These are phyloP conservation scores for Cervus canadensis DNA, from an alignment of 2,113 vertebrate genomes.

Conservation along the genomic window DNA sequence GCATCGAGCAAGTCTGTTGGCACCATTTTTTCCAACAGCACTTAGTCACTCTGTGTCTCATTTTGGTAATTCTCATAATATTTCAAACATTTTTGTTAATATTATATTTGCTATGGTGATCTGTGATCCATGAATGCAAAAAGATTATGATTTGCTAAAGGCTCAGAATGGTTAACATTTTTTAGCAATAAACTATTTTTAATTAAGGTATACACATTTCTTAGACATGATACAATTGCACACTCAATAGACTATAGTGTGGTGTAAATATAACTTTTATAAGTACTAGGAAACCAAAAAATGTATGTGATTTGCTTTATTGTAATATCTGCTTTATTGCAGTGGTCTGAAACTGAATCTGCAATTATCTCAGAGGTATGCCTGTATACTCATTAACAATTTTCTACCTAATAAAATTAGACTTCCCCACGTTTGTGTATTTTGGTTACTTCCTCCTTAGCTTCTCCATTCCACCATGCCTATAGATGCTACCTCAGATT, in stretches of 20 bases:
- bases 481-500: not conserved
- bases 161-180: not conserved
- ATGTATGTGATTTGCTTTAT: not conserved
- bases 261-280: not conserved
- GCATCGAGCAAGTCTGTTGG: not conserved
- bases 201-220: not conserved
- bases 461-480: not conserved
- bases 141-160: not conserved
- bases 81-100: not conserved
- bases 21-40: not conserved
- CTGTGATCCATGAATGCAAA: not conserved
- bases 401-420: not conserved
- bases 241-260: not conserved
- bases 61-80: not conserved
- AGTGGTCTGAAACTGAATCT: not conserved
- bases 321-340: not conserved
- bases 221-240: not conserved
- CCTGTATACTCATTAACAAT: not conserved
- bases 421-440: not conserved
- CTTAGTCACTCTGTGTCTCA: not conserved
- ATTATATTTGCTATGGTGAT: not conserved
- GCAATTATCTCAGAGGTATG: not conserved
- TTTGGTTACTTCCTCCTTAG: not conserved
- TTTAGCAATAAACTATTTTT: not conserved
- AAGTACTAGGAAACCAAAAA: not conserved